phyloP scores from a whole-genome alignment of 1,140 invertebrate genomes.

The Ceratitis capitata region DNA sequence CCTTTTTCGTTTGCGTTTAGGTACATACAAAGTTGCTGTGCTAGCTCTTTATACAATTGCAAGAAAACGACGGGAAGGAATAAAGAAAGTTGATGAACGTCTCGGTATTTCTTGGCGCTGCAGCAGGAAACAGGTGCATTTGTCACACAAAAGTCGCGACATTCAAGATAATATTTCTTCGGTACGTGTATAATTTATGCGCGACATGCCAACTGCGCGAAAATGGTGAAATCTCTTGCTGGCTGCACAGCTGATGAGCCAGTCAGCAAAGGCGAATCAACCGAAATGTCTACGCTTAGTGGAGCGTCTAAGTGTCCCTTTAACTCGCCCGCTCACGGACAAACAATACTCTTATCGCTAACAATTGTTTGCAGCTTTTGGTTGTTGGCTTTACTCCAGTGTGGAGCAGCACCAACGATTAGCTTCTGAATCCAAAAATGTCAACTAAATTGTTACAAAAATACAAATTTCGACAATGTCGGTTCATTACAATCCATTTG shows the following conservation, averaged over 20 bases:
- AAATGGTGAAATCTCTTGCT: neutral
- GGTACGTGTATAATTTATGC: constrained; percentile 35
- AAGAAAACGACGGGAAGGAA: neutral
- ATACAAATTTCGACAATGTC: neutral
- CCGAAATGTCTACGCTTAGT: neutral
- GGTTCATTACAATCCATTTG: neutral
- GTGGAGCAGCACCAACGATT: neutral
- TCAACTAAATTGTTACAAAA: neutral
- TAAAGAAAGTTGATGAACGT: neutral
- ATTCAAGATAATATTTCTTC: constrained; percentile 35
- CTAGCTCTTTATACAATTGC: neutral
- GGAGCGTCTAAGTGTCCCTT: neutral
- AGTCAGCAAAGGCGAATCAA: neutral
- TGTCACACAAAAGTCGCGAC: constrained; percentile 28
- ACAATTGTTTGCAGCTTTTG: neutral
- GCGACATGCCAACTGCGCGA: neutral
- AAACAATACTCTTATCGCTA: neutral
- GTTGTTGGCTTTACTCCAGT: neutral
- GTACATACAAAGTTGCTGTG: neutral
- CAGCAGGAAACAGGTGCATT: constrained; percentile 34
- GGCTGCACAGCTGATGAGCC: neutral
- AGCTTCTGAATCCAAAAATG: neutral
- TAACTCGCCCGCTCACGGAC: neutral
- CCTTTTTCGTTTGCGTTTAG: neutral
- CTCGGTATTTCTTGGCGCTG: neutral